Evolutionary conservation across 2,888 invertebrate genomes (phyloP).

Genomic region (Dynastes tityus): DNA sequence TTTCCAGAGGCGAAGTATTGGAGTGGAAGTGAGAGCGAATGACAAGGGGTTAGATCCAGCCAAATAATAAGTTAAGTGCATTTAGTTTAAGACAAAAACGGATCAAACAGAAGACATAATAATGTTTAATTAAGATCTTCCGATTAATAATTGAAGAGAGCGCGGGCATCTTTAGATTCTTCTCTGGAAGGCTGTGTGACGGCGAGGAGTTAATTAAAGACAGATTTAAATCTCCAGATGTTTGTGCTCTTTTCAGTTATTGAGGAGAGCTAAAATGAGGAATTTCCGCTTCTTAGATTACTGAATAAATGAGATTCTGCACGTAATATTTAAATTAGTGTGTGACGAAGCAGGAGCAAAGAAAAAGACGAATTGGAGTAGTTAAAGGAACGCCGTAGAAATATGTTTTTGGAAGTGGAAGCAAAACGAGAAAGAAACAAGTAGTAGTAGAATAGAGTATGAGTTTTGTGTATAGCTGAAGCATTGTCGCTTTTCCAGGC

Average conservation of each 20-base stretch:
- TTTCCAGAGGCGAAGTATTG: neutral
- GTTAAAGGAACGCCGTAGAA: conserved; percentile 8
- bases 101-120: conserved; percentile 53
- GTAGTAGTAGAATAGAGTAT: neutral
- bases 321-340: conserved; percentile 50
- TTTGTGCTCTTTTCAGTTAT: conserved; percentile 56
- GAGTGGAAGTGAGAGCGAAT: conserved; percentile 10
- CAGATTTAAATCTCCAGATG: conserved; percentile 55
- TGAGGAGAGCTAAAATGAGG: conserved; percentile 50
- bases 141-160: conserved; percentile 52
- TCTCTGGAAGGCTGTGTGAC: conserved; percentile 22
- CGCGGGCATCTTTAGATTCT: conserved; percentile 25
- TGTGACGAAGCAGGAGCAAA: conserved; percentile 15
- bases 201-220: conserved; percentile 56
- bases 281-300: conserved; percentile 48
- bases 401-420: neutral
- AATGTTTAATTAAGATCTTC: conserved; percentile 52
- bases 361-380: conserved; percentile 20
- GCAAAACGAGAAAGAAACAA: neutral
- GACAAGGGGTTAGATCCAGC: conserved; percentile 12
- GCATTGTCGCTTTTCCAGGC: neutral
- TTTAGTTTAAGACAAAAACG: conserved; percentile 40
- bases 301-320: conserved; percentile 49
- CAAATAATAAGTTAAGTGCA: conserved; percentile 41
- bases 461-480: neutral